phyloP scores from a whole-genome alignment of 2,888 invertebrate species.

The Disparrhopalites patrizii region DNA sequence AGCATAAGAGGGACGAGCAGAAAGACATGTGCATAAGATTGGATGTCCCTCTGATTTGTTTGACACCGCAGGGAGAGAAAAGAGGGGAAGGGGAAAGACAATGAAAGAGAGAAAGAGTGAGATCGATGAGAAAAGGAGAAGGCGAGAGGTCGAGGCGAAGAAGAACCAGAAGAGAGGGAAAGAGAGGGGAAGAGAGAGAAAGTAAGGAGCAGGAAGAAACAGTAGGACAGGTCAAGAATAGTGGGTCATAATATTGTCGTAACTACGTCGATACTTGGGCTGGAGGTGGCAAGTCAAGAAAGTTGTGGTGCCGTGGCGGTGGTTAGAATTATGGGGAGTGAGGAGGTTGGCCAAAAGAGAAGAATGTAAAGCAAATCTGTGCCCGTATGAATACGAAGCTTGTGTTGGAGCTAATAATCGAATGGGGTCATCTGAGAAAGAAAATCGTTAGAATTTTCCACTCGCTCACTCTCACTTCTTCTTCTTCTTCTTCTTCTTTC shows the following conservation, averaged over 20 bases:
- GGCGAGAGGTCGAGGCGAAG: too few relatives aligned
- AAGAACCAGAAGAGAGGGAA: too few relatives aligned
- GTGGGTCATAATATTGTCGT: conserved; percentile 33
- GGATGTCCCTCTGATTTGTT: too few relatives aligned
- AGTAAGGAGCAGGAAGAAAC: conserved; percentile 25
- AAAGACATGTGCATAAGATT: too few relatives aligned
- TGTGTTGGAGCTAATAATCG: conserved; percentile 41
- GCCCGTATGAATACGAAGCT: too few relatives aligned
- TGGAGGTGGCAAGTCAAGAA: conserved; percentile 13
- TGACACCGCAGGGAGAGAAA: too few relatives aligned
- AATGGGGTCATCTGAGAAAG: conserved; percentile 45
- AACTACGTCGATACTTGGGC: conserved; percentile 23
- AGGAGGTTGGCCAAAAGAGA: too few relatives aligned
- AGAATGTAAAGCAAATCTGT: too few relatives aligned
- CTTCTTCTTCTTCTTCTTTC: too few relatives aligned
- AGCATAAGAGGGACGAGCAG: not conserved
- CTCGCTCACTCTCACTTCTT: not conserved
- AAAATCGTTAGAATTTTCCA: conserved; percentile 42
- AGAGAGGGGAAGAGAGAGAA: not conserved
- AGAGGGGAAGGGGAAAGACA: too few relatives aligned
- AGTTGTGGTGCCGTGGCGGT: not conserved
- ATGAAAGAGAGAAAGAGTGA: too few relatives aligned
- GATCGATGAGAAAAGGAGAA: too few relatives aligned
- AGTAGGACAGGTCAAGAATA: conserved; percentile 40
- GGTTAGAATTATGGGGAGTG: conserved; percentile 8